Evolutionary conservation across 2,113 vertebrate genomes (phyloP).

Genomic region (Uropsilus gracilis): DNA sequence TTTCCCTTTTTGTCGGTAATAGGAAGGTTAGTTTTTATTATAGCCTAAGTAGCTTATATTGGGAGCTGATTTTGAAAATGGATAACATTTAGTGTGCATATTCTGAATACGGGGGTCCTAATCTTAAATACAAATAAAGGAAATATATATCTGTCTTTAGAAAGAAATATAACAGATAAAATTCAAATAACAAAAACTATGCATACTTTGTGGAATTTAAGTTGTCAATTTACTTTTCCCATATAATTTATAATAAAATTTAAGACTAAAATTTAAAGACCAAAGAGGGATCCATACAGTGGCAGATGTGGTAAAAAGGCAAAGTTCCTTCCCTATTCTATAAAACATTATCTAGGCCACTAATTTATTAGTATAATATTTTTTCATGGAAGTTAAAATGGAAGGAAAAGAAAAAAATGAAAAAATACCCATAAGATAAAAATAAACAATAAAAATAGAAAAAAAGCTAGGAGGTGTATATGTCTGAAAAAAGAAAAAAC

Average conservation of each 20-base stretch:
- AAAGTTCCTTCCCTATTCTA: conserved; percentile 53
- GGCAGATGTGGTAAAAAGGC: conserved; percentile 60
- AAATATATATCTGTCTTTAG: background rate
- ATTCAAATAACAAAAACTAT: conserved; percentile 33
- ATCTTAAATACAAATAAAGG: conserved; percentile 49
- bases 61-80: conserved; percentile 57
- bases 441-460: conserved; percentile 19
- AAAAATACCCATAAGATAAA: conserved; percentile 65
- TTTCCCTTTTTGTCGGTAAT: conserved; percentile 40
- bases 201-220: background rate
- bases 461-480: background rate
- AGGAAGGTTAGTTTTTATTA: background rate
- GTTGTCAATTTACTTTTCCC: conserved; percentile 9
- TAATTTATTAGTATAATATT: conserved; percentile 70
- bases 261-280: background rate
- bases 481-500: conserved; percentile 58
- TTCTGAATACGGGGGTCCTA: conserved; percentile 51
- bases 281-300: background rate
- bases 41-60: conserved; percentile 55
- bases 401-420: conserved; percentile 44
- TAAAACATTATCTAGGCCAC: conserved; percentile 48
- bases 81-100: conserved; percentile 45
- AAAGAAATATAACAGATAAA: background rate
- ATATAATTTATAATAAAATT: conserved; percentile 6
- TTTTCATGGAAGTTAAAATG: conserved; percentile 24